These are phyloP conservation scores for Opisthocomus hoazin DNA, from an alignment of 2,113 vertebrate species.

Conservation along the genomic window DNA sequence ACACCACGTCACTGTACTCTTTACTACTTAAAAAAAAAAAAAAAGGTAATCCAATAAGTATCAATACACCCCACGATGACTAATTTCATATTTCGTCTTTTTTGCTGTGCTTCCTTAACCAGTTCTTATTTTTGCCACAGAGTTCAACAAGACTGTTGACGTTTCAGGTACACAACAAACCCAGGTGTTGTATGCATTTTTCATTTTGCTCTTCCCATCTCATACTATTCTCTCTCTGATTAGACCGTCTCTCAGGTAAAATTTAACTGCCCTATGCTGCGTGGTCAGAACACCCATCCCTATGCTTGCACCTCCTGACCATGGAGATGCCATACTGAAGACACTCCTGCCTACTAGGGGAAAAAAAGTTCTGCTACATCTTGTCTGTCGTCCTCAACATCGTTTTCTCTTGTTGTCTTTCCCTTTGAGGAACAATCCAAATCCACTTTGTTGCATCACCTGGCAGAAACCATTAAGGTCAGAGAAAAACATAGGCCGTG, in stretches of 20 bases:
- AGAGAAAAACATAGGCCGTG: neutral
- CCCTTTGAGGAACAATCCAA: neutral
- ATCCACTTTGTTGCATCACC: neutral
- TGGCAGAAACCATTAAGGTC: neutral
- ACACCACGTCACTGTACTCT: neutral
- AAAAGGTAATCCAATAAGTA: neutral
- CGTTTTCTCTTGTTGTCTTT: neutral
- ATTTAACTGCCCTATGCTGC: neutral
- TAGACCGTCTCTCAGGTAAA: neutral
- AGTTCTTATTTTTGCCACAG: neutral
- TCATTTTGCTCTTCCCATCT: neutral
- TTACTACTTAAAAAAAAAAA: neutral
- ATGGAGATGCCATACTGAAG: neutral
- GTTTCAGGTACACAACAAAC: neutral
- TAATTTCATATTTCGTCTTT: neutral
- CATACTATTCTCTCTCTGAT: neutral
- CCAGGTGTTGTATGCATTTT: neutral
- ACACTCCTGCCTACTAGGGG: neutral
- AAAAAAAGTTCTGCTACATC: neutral
- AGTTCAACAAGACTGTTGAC: neutral
- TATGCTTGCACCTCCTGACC: neutral
- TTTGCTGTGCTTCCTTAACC: neutral
- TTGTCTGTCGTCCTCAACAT: neutral
- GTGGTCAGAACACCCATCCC: too few relatives aligned
- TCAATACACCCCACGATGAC: neutral